Base-by-base conservation (phyloP, 2,113 vertebrate genomes). In the Arizona elegans region DNA sequence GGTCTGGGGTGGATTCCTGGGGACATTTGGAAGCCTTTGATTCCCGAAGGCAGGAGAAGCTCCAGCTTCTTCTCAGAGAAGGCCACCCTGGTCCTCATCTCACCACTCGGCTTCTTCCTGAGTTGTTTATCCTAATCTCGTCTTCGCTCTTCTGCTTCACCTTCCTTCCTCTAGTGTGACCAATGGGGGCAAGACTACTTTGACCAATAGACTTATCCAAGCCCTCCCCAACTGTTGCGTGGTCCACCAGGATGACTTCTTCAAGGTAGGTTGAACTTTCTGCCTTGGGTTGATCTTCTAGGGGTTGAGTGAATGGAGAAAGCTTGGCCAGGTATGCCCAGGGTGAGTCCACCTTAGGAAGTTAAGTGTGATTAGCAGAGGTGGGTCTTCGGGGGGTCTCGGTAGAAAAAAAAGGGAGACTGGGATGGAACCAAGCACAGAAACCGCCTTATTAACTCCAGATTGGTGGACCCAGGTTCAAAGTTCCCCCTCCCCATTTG, bases 231-330 rank as follows among this genome's bases (percentile, higher is more conserved):
- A 99, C 98, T 99, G 99, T 96, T 99, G 99, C 0, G 98, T 99
- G 59, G 98, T 99, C 12, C 99, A 99, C 38, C 99, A 99, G 92
- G 99, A 99, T 52, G 98, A 99, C 95, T 99, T 99, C 96, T 99
- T 98, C 97, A 99, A 99, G 99, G 99, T 99, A 97, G 96, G 97
- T 5, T 0, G 33, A 19, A 56, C 62, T 29, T 5, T 3, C 1
- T 26, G 0, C 0, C 1, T 0, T 50, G 15, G 50, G 26, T 81
- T 38, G 75, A 43, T 81, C 17, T 43, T 11, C 59, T 62, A 26
- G 33, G 33, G 75, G 33, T 81, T 43, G 75, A 4, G 17, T 43
- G 17, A 19, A 38, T 21, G 8, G 75, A 81, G 17, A 81, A 9
- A 81, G 29, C 5, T 65, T n/a, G 65, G 65, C 33, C 75, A 81